These are phyloP conservation scores for Leptodactylus fallax DNA, from an alignment of 2,797 vertebrate species.

Conservation along the genomic window DNA sequence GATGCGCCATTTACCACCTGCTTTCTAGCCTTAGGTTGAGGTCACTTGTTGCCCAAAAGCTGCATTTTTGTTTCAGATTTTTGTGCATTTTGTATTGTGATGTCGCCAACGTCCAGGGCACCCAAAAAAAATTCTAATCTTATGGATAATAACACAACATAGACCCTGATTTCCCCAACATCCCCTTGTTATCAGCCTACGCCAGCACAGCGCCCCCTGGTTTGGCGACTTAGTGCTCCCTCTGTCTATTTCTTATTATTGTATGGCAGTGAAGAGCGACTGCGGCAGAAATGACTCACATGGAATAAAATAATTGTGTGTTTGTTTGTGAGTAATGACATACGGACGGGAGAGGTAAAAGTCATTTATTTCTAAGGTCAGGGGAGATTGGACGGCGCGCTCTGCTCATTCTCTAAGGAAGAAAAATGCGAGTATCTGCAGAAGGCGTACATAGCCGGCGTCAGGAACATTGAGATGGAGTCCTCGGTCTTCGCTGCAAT, in stretches of 20 bases:
- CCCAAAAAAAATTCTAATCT: no score
- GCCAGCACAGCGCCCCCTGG: no score
- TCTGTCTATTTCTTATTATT: not conserved
- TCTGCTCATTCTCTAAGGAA: conserved; percentile 88
- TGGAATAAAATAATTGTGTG: conserved; percentile 27
- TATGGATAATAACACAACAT: no score
- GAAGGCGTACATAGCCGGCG: conserved; percentile 79
- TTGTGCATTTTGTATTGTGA: no score
- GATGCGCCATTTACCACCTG: no score
- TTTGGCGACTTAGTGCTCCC: no score
- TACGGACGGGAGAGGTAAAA: conserved; percentile 46
- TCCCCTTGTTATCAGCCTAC: no score
- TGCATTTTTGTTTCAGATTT: no score
- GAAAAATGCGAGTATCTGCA: conserved; percentile 87
- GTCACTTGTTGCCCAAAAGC: no score
- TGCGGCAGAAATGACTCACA: conserved; percentile 24
- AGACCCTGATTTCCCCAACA: no score
- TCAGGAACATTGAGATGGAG: conserved; percentile 92
- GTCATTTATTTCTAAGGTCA: conserved; percentile 77
- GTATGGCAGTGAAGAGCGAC: not conserved
- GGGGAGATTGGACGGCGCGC: conserved; percentile 84
- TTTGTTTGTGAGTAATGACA: conserved; percentile 53
- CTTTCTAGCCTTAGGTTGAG: no score
- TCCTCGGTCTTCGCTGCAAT: conserved; percentile 87
- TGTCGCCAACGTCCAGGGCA: no score